Evolutionary conservation across 1,140 invertebrate genomes (phyloP).

Genomic region (Holcopasites calliopsidis): DNA sequence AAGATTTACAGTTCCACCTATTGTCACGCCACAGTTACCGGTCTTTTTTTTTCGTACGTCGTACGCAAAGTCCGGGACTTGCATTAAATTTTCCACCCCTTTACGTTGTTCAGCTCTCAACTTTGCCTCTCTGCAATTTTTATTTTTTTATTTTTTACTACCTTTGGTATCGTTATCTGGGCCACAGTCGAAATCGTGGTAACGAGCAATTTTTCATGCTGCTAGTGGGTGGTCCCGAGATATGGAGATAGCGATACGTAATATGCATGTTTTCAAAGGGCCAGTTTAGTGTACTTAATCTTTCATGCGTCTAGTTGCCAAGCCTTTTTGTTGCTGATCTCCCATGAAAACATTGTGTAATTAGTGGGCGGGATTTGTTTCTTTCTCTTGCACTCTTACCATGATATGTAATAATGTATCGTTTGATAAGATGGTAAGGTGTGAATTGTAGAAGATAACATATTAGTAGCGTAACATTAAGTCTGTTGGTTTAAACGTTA

Average conservation of each 20-base stretch:
- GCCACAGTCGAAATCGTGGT: not conserved
- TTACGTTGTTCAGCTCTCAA: not conserved
- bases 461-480: too few relatives aligned
- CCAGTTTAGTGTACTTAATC: not conserved
- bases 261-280: not conserved
- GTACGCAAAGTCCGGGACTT: not conserved
- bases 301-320: not conserved
- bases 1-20: constrained; percentile 43
- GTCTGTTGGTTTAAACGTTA: too few relatives aligned
- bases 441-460: too few relatives aligned
- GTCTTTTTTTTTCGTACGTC: not conserved
- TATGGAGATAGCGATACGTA: not conserved
- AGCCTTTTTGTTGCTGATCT: not conserved
- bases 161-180: not conserved
- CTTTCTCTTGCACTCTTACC: too few relatives aligned
- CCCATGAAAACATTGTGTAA: not conserved
- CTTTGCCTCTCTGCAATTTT: not conserved
- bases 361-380: too few relatives aligned
- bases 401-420: too few relatives aligned
- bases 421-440: too few relatives aligned
- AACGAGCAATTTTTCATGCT: not conserved
- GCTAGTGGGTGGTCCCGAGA: not conserved
- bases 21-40: constrained; percentile 37
- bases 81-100: not conserved
- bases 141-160: not conserved